Conservation (phyloP, 2,113 vertebrate species). For the Podarcis muralis region DNA sequence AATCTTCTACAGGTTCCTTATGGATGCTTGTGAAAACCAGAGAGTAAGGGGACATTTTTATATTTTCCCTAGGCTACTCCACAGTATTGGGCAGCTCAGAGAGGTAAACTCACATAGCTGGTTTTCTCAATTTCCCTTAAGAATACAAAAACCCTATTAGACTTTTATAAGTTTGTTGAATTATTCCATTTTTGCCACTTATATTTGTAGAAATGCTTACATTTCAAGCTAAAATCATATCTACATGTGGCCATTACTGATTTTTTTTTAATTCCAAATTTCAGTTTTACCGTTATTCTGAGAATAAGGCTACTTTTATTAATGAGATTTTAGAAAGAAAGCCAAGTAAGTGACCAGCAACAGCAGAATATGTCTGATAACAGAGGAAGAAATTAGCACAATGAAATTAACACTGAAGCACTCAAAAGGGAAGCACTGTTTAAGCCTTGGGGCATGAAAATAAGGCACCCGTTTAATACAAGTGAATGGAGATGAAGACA, state of each 20-base stretch:
- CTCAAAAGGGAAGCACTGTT: not conserved
- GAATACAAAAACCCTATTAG: not conserved
- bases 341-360: not conserved
- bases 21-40: not conserved
- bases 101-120: not conserved
- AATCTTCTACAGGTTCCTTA: not conserved
- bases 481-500: constrained; percentile 8
- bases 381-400: not conserved
- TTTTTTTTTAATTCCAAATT: not conserved
- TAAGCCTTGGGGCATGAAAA: not conserved
- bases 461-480: constrained; percentile 15
- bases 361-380: not conserved
- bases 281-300: not conserved
- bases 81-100: not conserved
- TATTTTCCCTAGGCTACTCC: not conserved
- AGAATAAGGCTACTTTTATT: not conserved
- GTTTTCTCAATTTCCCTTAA: not conserved
- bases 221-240: not conserved
- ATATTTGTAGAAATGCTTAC: not conserved
- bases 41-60: not conserved
- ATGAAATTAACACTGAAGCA: not conserved
- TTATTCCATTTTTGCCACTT: not conserved
- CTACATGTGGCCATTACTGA: not conserved
- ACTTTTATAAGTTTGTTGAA: not conserved
- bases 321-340: not conserved